These are phyloP conservation scores for Punctoribates punctum DNA, from an alignment of 2,888 invertebrate species.

Conservation along the genomic window DNA sequence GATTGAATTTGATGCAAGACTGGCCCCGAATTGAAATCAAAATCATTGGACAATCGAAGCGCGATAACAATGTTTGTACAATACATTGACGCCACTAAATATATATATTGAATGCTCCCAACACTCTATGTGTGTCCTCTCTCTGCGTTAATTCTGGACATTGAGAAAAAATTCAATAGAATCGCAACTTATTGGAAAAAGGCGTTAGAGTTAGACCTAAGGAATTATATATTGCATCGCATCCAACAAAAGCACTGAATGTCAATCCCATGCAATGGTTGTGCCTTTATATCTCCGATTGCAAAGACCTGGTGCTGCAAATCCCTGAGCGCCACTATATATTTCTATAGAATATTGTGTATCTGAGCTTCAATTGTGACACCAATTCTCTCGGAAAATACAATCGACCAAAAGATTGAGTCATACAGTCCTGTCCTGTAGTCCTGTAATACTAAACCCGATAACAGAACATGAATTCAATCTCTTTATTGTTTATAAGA, in stretches of 20 bases:
- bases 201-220: constrained; percentile 30
- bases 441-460: constrained; percentile 4
- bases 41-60: constrained; percentile 38
- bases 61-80: constrained; percentile 38
- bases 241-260: constrained; percentile 26
- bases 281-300: constrained; percentile 27
- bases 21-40: constrained; percentile 28
- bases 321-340: constrained; percentile 36
- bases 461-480: constrained; percentile 24
- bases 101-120: constrained; percentile 10
- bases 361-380: constrained; percentile 34
- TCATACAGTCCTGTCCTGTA: background rate
- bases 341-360: constrained; percentile 16
- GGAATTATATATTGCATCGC: constrained; percentile 32
- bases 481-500: constrained; percentile 31
- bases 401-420: constrained; percentile 10
- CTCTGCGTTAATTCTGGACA: constrained; percentile 4
- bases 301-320: background rate
- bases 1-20: constrained; percentile 33
- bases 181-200: constrained; percentile 35
- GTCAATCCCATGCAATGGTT: background rate
- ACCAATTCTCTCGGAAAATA: constrained; percentile 20
- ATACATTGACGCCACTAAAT: constrained; percentile 27
- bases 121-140: background rate
- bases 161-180: constrained; percentile 34